Percentiles rank a stretch among this genome's conserved stretches.
These are phyloP conservation scores for Allochrocebus solatus DNA, from an alignment of 2,797 vertebrate genomes.

Conservation along the genomic window DNA sequence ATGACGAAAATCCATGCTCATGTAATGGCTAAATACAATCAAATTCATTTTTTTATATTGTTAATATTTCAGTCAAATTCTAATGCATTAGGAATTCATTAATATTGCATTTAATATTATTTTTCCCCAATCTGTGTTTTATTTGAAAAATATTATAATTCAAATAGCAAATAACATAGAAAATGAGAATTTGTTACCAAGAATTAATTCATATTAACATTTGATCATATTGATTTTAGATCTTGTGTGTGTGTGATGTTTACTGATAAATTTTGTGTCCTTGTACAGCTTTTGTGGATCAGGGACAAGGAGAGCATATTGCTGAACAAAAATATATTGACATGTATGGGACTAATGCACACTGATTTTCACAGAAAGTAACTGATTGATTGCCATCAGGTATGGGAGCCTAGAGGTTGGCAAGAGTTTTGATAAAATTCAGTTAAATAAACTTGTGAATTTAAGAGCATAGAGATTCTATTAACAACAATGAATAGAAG, in stretches of 20 bases:
- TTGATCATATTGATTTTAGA: neutral
- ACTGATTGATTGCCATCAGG: neutral
- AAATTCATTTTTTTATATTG: neutral
- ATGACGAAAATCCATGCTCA: neutral
- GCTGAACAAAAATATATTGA: neutral
- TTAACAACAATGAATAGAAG: neutral
- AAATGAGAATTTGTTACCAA: neutral
- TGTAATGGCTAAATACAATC: neutral
- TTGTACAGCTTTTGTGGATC: neutral
- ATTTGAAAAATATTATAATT: conserved; percentile 5
- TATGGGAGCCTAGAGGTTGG: neutral
- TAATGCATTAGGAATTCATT: neutral
- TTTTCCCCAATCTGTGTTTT: neutral
- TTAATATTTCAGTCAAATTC: neutral
- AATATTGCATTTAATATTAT: neutral
- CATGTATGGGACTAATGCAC: neutral
- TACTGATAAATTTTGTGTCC: neutral
- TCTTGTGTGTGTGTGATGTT: neutral
- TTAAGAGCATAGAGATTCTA: neutral
- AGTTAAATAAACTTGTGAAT: neutral
- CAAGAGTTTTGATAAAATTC: neutral
- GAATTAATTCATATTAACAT: conserved; percentile 13
- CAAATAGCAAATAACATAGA: neutral
- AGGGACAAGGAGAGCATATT: neutral
- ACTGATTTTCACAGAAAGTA: neutral